Conservation (phyloP, 1,140 invertebrate genomes). For the Calephelis virginiensis region DNA sequence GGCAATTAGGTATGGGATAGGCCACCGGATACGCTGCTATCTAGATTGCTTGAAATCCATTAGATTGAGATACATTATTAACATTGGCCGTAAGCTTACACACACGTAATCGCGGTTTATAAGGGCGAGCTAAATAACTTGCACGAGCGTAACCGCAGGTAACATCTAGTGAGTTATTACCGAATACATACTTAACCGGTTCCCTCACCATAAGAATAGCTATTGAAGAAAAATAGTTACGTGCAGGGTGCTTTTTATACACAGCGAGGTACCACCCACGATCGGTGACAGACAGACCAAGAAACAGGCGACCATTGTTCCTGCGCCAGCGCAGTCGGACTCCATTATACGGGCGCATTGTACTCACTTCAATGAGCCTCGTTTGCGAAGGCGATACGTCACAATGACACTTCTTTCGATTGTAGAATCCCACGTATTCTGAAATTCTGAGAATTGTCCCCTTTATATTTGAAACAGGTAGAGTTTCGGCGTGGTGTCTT, state of each 20-base stretch:
- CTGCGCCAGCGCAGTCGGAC: slow-evolving; percentile 57
- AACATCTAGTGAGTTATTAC: too few species aligned
- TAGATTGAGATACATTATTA: too few species aligned
- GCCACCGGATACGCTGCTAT: too few species aligned
- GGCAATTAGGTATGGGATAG: too few species aligned
- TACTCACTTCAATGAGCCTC: slow-evolving; percentile 67
- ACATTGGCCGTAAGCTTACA: too few species aligned
- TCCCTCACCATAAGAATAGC: neutral
- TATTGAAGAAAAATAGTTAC: slow-evolving; percentile 16
- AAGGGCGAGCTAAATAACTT: too few species aligned
- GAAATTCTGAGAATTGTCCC: slow-evolving; percentile 39
- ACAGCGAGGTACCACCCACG: slow-evolving; percentile 67
- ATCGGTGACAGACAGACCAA: slow-evolving; percentile 48
- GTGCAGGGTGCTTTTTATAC: slow-evolving; percentile 54
- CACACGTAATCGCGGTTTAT: too few species aligned
- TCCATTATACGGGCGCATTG: slow-evolving; percentile 73
- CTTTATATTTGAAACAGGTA: neutral
- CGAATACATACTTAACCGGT: neutral
- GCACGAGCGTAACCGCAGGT: too few species aligned
- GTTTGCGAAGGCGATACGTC: slow-evolving; percentile 59
- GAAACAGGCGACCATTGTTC: slow-evolving; percentile 60
- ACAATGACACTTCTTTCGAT: slow-evolving; percentile 74
- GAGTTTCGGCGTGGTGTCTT: too few species aligned
- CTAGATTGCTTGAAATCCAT: too few species aligned
- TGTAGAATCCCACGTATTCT: slow-evolving; percentile 55